phyloP scores from a whole-genome alignment of 2,113 vertebrate species.

The Triplophysa tibetana region DNA sequence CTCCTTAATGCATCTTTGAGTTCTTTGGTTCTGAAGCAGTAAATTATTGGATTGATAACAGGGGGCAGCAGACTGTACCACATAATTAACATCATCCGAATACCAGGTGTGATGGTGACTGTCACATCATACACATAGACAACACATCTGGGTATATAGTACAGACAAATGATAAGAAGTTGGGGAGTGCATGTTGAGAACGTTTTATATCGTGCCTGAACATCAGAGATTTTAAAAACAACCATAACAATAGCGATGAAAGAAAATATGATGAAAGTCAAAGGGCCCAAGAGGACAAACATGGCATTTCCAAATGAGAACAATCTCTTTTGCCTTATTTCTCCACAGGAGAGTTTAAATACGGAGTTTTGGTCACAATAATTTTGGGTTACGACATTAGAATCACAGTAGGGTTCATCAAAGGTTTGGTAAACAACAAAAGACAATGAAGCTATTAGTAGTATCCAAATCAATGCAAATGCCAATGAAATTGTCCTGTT shows the following conservation, averaged over 20 bases:
- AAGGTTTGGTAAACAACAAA: slow-evolving; percentile 8
- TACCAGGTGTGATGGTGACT: slow-evolving; percentile 55
- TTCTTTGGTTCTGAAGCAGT: slow-evolving; percentile 69
- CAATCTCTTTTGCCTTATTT: rapidly evolving
- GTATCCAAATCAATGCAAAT: slow-evolving; percentile 57
- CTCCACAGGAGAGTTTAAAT: slow-evolving; percentile 57
- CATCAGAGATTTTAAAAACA: slow-evolving; percentile 56
- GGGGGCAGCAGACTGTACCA: slow-evolving; percentile 71
- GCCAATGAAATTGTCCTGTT: slow-evolving; percentile 58
- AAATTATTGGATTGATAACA: slow-evolving; percentile 69
- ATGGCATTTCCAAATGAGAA: slow-evolving; percentile 56
- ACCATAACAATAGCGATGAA: slow-evolving; percentile 61
- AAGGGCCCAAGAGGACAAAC: slow-evolving; percentile 60
- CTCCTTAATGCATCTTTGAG: slow-evolving; percentile 59
- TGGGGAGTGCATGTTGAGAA: slow-evolving; percentile 69
- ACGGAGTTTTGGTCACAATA: slow-evolving; percentile 66
- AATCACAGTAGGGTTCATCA: slow-evolving; percentile 59
- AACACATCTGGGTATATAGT: slow-evolving; percentile 70
- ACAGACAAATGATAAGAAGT: slow-evolving; percentile 70
- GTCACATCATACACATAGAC: slow-evolving; percentile 58
- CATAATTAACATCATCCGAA: slow-evolving; percentile 64
- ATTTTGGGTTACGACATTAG: slow-evolving; percentile 67
- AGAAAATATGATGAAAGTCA: slow-evolving; percentile 60
- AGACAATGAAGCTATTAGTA: slow-evolving; percentile 45
- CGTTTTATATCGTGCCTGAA: slow-evolving; percentile 43